Conservation (phyloP, 2,113 vertebrate genomes). For the Salvelinus alpinus region DNA sequence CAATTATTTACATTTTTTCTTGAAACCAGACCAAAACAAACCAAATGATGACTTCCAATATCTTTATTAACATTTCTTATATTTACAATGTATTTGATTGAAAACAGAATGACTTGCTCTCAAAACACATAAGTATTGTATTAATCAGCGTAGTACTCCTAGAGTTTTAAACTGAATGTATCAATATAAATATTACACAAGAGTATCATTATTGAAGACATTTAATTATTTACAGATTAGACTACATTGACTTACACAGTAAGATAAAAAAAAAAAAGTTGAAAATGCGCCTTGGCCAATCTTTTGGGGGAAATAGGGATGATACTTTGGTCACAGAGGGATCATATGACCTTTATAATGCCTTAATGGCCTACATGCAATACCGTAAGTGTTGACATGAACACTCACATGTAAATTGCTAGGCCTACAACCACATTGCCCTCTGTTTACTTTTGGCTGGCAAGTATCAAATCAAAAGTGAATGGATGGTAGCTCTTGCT, state of each 20-base stretch:
- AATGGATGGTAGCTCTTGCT: too few relatives aligned
- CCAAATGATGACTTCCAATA: background rate
- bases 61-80: conserved; percentile 5
- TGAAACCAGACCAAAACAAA: background rate
- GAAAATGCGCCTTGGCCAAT: background rate
- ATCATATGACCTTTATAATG: too few relatives aligned
- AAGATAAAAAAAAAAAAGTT: conserved; percentile 17
- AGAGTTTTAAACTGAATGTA: background rate
- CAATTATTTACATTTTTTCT: background rate
- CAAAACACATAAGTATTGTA: background rate
- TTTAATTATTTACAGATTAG: background rate
- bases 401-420: too few relatives aligned
- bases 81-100: background rate
- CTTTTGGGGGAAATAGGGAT: background rate
- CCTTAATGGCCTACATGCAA: too few relatives aligned
- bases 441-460: too few relatives aligned
- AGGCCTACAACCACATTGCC: too few relatives aligned
- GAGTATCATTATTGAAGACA: background rate
- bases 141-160: background rate
- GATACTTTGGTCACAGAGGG: background rate
- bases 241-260: conserved; percentile 34
- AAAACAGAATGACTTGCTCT: background rate
- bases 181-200: background rate
- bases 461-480: too few relatives aligned
- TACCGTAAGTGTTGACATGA: too few relatives aligned